Percentiles rank a stretch among this genome's conserved stretches.
These are phyloP conservation scores for Muschampia plurimacula DNA, from an alignment of 2,888 invertebrate genomes.

Conservation along the genomic window DNA sequence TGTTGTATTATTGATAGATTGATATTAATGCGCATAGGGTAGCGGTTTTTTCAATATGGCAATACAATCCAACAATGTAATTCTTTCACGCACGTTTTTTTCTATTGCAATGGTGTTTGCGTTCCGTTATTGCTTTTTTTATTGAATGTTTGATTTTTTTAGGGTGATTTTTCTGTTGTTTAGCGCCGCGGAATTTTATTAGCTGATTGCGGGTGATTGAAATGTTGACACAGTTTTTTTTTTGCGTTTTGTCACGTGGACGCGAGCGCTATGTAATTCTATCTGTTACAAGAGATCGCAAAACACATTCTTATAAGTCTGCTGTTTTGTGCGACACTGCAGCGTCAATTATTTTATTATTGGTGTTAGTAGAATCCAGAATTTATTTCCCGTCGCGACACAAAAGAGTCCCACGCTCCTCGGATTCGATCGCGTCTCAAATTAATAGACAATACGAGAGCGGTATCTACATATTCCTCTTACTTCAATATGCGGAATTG, in stretches of 20 bases:
- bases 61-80: slow-evolving; percentile 79
- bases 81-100: slow-evolving; percentile 69
- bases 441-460: slow-evolving; percentile 74
- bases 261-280: slow-evolving; percentile 8
- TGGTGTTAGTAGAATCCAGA: slow-evolving; percentile 14
- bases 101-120: slow-evolving; percentile 63
- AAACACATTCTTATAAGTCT: slow-evolving; percentile 9
- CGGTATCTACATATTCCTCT: slow-evolving; percentile 73
- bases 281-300: slow-evolving; percentile 11
- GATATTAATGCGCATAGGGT: slow-evolving; percentile 81
- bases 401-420: slow-evolving; percentile 43
- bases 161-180: slow-evolving; percentile 53
- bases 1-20: slow-evolving; percentile 79
- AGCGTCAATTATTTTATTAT: slow-evolving; percentile 12
- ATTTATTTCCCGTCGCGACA: slow-evolving; percentile 12
- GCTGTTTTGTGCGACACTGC: not conserved
- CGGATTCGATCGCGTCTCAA: slow-evolving; percentile 61
- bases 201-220: slow-evolving; percentile 34
- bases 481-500: slow-evolving; percentile 85
- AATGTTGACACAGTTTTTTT: slow-evolving; percentile 27
- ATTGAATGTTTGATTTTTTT: slow-evolving; percentile 52
- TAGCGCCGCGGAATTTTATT: slow-evolving; percentile 27
- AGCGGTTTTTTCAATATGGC: slow-evolving; percentile 71
- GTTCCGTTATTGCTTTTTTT: slow-evolving; percentile 61
- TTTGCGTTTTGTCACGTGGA: not conserved